Evolutionary conservation across 2,113 vertebrate genomes (phyloP).

Genomic region (Tetrax tetrax): DNA sequence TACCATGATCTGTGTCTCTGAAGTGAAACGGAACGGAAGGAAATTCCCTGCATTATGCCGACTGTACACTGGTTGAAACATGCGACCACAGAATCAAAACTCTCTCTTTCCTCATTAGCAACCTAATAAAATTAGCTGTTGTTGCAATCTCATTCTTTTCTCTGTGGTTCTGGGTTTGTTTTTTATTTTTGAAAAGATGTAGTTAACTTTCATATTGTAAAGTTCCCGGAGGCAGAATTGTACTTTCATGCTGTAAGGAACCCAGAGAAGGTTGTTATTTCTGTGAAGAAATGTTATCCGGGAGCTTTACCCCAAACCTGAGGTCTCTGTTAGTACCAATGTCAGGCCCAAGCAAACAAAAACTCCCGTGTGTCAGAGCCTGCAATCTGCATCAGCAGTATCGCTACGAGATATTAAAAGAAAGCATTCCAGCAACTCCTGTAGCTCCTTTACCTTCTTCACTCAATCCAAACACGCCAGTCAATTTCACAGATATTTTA

Average conservation of each 20-base stretch:
- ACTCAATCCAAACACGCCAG: constrained; percentile 21
- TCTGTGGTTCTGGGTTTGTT: background rate
- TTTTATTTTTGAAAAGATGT: background rate
- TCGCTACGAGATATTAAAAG: constrained; percentile 9
- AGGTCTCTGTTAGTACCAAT: background rate
- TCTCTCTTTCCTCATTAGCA: background rate
- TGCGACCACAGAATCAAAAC: background rate
- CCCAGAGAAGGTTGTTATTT: background rate
- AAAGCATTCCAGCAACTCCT: constrained; percentile 27
- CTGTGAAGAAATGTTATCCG: background rate
- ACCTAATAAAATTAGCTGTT: background rate
- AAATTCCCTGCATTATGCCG: background rate
- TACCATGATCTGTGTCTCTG: background rate
- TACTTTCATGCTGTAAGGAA: background rate
- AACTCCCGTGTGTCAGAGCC: background rate
- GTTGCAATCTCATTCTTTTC: background rate
- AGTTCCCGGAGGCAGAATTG: background rate
- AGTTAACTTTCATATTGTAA: background rate
- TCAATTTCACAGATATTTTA: background rate
- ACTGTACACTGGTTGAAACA: background rate
- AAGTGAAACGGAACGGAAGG: background rate
- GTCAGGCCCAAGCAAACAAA: constrained; percentile 37
- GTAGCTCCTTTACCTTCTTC: background rate
- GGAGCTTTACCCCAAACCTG: background rate
- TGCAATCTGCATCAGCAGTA: background rate